These are phyloP conservation scores for Ostrea denselamellosa DNA, from an alignment of 1,140 invertebrate genomes.

Conservation along the genomic window DNA sequence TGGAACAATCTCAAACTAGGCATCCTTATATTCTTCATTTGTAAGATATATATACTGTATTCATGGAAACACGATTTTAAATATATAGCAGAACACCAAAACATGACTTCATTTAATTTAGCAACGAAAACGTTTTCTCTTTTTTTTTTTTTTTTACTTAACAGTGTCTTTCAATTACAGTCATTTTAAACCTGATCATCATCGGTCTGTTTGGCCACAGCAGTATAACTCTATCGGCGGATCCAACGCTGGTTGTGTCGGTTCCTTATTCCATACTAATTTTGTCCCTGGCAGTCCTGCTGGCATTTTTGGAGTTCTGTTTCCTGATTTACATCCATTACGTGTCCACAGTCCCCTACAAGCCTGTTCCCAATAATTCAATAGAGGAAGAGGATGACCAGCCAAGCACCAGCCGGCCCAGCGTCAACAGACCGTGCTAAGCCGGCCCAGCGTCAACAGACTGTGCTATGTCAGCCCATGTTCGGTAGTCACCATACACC, in stretches of 20 bases:
- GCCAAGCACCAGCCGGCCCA: background rate
- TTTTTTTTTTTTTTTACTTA: too few species aligned
- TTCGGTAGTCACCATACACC: too few species aligned
- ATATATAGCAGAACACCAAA: too few species aligned
- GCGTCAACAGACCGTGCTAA: conserved; percentile 11
- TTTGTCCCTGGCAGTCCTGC: background rate
- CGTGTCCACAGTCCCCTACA: background rate
- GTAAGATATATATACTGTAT: background rate
- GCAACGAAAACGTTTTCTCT: too few species aligned
- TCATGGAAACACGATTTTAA: too few species aligned
- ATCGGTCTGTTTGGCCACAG: conserved; percentile 1
- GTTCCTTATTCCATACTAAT: background rate
- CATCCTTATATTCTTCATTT: conserved; percentile 11
- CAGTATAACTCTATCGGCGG: background rate
- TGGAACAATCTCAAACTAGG: conserved; percentile 25
- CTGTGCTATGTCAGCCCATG: too few species aligned
- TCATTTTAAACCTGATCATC: background rate
- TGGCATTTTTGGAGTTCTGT: background rate
- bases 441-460: background rate
- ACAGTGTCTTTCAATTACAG: background rate
- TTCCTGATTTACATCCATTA: background rate
- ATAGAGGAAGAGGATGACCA: background rate
- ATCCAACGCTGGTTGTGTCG: background rate
- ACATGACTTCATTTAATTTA: too few species aligned
- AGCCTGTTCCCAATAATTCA: background rate